Conservation (phyloP, 2,797 vertebrate species). For the Sebastes miniatus region DNA sequence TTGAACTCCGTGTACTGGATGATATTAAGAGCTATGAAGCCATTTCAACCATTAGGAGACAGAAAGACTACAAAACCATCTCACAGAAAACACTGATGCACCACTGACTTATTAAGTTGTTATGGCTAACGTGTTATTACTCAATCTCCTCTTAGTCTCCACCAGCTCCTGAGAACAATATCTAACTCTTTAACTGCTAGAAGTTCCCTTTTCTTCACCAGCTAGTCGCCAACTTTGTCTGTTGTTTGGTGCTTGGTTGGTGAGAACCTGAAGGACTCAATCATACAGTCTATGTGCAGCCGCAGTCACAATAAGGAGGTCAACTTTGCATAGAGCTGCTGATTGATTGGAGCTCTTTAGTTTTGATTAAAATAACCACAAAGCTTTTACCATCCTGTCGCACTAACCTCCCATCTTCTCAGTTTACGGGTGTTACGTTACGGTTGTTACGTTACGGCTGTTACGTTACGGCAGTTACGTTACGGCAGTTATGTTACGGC, state of each 20-base stretch:
- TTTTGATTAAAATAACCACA: slow-evolving; percentile 15
- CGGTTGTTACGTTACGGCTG: too few relatives aligned
- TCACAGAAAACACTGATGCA: neutral
- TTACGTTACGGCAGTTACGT: rapidly evolving
- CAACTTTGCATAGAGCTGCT: neutral
- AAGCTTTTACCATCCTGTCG: neutral
- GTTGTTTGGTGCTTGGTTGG: neutral
- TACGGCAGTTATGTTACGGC: too few relatives aligned
- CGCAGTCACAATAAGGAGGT: neutral
- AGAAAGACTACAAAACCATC: neutral
- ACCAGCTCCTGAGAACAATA: neutral
- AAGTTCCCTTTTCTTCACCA: neutral
- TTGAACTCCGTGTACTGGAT: neutral
- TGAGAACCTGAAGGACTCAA: too few relatives aligned
- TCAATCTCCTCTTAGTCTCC: neutral
- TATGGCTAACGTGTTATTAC: neutral
- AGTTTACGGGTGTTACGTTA: neutral
- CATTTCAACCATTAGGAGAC: neutral
- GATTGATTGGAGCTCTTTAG: neutral
- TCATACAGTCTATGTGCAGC: too few relatives aligned
- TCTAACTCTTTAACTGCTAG: neutral
- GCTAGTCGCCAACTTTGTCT: neutral
- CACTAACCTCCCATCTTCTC: neutral
- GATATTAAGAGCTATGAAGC: neutral
- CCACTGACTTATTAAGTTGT: neutral